A percentile compares a stretch with the other conserved stretches of the same genome.
phyloP scores from a whole-genome alignment of 1,140 invertebrate genomes.

The Ericerus pela region DNA sequence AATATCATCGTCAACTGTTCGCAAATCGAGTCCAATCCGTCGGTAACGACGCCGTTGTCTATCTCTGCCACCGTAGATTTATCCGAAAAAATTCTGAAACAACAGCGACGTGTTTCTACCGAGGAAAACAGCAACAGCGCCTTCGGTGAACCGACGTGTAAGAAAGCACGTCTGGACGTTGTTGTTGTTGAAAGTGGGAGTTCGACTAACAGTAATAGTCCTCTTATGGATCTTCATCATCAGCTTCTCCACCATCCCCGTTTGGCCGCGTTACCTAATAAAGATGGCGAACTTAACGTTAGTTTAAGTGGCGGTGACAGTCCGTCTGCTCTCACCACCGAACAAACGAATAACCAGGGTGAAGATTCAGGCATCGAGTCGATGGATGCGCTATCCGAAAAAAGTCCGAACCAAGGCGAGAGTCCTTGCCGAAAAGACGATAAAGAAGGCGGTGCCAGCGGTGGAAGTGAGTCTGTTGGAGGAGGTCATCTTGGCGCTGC shows the following conservation, averaged over 20 bases:
- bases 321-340: background rate
- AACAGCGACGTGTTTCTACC: too few species aligned
- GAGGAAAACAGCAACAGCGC: slow-evolving; percentile 32
- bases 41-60: background rate
- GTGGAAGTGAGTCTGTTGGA: background rate
- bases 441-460: slow-evolving; percentile 12
- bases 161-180: slow-evolving; percentile 7
- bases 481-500: too few species aligned
- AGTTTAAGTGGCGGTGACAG: slow-evolving; percentile 14
- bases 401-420: slow-evolving; percentile 70
- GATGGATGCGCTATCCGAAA: slow-evolving; percentile 82
- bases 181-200: background rate
- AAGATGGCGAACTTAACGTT: background rate
- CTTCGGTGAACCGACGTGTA: slow-evolving; percentile 12
- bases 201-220: background rate
- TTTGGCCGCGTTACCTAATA: background rate
- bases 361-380: slow-evolving; percentile 86
- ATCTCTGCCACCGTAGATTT: slow-evolving; percentile 30
- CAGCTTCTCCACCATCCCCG: too few species aligned
- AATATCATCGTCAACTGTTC: slow-evolving; percentile 9
- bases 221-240: too few species aligned
- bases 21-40: background rate
- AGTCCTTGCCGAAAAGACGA: slow-evolving; percentile 34
- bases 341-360: slow-evolving; percentile 36
- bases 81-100: slow-evolving; percentile 44